These are phyloP conservation scores for Aldrovandia affinis DNA, from an alignment of 2,797 vertebrate genomes.

Conservation along the genomic window DNA sequence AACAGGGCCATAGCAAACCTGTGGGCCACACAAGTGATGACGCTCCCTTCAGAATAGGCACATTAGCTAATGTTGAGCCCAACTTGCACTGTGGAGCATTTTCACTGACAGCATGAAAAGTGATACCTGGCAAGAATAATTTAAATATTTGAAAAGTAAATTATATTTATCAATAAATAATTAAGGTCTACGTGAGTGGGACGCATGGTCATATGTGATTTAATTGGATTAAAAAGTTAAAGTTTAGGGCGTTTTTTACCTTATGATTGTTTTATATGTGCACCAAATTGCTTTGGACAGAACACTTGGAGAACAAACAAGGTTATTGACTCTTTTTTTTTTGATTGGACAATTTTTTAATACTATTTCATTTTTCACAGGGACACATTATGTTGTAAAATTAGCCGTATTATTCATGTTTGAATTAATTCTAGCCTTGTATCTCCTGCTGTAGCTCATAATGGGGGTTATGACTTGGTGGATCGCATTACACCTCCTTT, in stretches of 20 bases:
- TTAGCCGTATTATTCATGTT: slow-evolving; percentile 1
- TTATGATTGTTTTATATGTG: background rate
- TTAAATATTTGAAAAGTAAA: too few species aligned
- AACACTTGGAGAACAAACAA: background rate
- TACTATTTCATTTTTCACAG: background rate
- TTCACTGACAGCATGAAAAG: slow-evolving; percentile 64
- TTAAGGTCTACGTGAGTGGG: slow-evolving; percentile 50
- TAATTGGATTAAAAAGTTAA: slow-evolving; percentile 15
- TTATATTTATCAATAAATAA: too few species aligned
- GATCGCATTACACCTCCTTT: slow-evolving; percentile 53
- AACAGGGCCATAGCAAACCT: slow-evolving; percentile 60
- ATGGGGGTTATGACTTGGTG: slow-evolving; percentile 49
- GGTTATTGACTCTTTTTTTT: background rate
- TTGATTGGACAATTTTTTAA: slow-evolving; percentile 6
- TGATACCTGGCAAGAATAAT: slow-evolving; percentile 61
- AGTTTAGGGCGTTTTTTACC: background rate
- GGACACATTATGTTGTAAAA: background rate
- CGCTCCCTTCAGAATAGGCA: slow-evolving; percentile 43
- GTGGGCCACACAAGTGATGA: slow-evolving; percentile 39
- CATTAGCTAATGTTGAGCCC: background rate
- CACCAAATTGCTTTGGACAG: background rate
- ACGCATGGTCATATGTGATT: slow-evolving; percentile 24
- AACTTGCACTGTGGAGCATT: slow-evolving; percentile 53
- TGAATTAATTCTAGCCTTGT: slow-evolving; percentile 8
- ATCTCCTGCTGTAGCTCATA: slow-evolving; percentile 30